Percentiles rank a stretch among this genome's conserved stretches.
phyloP scores from a whole-genome alignment of 2,888 invertebrate genomes.

The Argyresthia albistria region DNA sequence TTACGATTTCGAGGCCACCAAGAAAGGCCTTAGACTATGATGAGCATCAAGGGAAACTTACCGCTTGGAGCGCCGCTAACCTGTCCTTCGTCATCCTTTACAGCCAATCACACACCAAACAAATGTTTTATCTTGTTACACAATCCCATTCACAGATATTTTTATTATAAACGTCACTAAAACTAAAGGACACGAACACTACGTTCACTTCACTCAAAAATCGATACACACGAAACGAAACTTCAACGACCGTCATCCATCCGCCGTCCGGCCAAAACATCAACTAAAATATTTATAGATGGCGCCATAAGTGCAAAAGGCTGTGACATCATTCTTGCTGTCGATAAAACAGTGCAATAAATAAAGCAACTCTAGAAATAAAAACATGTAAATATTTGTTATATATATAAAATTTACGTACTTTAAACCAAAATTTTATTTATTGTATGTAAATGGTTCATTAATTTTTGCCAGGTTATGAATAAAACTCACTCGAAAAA shows the following conservation, averaged over 20 bases:
- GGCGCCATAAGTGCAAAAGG: slow-evolving; percentile 26
- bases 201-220: slow-evolving; percentile 80
- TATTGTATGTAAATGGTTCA: neutral
- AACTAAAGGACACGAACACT: slow-evolving; percentile 81
- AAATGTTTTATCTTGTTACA: slow-evolving; percentile 77
- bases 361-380: neutral
- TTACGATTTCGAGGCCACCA: slow-evolving; percentile 55
- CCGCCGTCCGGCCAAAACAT: slow-evolving; percentile 28
- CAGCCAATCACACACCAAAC: slow-evolving; percentile 77
- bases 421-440: neutral
- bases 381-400: neutral
- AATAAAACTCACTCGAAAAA: neutral
- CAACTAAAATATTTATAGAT: slow-evolving; percentile 34
- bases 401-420: neutral
- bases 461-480: neutral
- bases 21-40: slow-evolving; percentile 52
- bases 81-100: slow-evolving; percentile 95
- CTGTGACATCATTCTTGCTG: slow-evolving; percentile 14
- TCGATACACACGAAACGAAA: slow-evolving; percentile 81
- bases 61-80: slow-evolving; percentile 96
- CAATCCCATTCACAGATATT: slow-evolving; percentile 85
- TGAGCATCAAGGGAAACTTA: slow-evolving; percentile 65
- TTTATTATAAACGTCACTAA: slow-evolving; percentile 80
- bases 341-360: slow-evolving; percentile 35
- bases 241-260: slow-evolving; percentile 61